Percentiles rank a stretch among this genome's conserved stretches.
phyloP scores from a whole-genome alignment of 2,888 invertebrate genomes.

The Caenorhabditis macrosperma region DNA sequence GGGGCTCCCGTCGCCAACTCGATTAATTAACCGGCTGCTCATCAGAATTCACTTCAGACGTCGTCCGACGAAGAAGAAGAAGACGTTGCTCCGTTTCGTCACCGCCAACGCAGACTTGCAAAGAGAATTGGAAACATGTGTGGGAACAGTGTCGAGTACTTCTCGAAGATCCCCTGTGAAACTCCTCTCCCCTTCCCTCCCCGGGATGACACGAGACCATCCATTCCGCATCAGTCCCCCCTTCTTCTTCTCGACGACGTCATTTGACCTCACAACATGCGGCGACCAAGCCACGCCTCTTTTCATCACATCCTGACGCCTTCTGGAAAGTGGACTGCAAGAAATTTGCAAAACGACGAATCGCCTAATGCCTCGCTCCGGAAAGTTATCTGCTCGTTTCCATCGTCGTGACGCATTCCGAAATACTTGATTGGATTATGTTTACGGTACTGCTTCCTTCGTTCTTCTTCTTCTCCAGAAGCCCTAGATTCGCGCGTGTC shows the following conservation, averaged over 20 bases:
- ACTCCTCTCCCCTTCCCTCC: neutral
- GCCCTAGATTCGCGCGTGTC: neutral
- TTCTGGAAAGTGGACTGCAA: neutral
- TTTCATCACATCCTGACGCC: conserved; percentile 30
- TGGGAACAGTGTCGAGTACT: conserved; percentile 16
- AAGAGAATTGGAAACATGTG: conserved; percentile 12
- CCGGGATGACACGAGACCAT: conserved; percentile 6
- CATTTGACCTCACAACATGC: conserved; percentile 42
- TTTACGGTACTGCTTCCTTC: conserved; percentile 10
- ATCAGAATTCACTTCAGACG: conserved; percentile 13
- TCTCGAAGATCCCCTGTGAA: neutral
- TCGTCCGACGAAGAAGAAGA: neutral
- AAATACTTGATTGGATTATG: neutral
- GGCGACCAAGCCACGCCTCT: conserved; percentile 15
- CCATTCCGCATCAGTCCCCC: neutral
- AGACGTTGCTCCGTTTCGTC: conserved; percentile 8
- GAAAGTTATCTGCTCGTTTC: neutral
- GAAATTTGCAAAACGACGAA: neutral
- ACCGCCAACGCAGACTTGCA: conserved; percentile 5
- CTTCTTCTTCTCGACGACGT: conserved; percentile 19
- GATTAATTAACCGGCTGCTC: conserved; percentile 33
- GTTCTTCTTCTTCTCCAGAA: neutral
- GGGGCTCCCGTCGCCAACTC: conserved; percentile 8
- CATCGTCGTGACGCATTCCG: neutral
- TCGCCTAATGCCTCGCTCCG: neutral